Evolutionary conservation across 2,797 vertebrate species (phyloP), one percentile per base, ranked within the genome.

Genomic region (Anisognathus igniventris): DNA sequence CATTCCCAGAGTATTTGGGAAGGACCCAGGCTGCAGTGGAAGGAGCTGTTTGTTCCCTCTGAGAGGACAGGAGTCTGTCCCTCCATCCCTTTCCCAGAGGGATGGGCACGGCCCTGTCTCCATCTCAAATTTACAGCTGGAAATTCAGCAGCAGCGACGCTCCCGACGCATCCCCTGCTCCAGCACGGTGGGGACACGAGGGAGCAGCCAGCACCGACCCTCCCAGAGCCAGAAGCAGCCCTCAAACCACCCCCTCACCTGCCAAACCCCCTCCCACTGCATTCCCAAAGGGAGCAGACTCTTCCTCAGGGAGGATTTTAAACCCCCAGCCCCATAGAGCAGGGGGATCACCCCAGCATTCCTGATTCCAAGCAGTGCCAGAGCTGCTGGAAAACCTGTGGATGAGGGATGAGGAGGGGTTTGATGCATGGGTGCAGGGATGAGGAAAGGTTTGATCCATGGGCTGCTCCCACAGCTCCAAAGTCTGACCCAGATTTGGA

Each of bases 1-100:
- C 18, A 0, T 7, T 71, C 64, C 76, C 14, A 1, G 14, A 51
- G 71, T 0, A 0, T 13, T 9, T 0, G 0, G 56, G 8, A 56
- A 58, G 73, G 48, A 47, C 21, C 30, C 6, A 31, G 8, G 17
- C 80, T 37, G 65, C 48, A 10, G 3, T 0, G 35, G 18, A 50
- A 27, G 39, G 60, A 62, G 61, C 16, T 2, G 51, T 18, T 24
- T 0, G 2, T 30, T 44, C 68, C 62, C 42, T 57, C 51, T 0
- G 31, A 48, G 42, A 10, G 68, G 45, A 62, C 68, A 24, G 27
- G 14, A 24, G 0, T 53, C 48, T 40, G 81, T 70, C 81, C 68
- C 9, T 50, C 66, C 6, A 5, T 22, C 61, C 47, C 18, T 54
- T 14, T 39, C 57, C 61, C 62, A 51, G 13, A 40, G 1, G 2